Percentiles rank a stretch among this genome's conserved stretches.
Evolutionary conservation across 2,888 invertebrate genomes (phyloP).

Genomic region (Papilio protenor): DNA sequence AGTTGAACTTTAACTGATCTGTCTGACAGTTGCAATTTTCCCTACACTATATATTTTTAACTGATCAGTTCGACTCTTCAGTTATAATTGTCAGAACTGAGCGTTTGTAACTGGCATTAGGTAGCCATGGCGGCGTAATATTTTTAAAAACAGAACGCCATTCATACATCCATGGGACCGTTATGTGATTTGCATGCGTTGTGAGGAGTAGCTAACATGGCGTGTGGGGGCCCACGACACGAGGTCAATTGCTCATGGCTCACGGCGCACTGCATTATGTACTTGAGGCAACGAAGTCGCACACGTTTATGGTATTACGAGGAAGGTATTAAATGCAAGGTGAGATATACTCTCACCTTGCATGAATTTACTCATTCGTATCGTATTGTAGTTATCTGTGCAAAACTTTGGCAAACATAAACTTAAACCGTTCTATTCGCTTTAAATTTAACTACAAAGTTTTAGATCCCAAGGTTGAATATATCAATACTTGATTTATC

Average conservation of each 20-base stretch:
- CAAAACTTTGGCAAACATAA: too few relatives aligned
- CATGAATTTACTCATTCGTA: too few relatives aligned
- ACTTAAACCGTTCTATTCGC: too few relatives aligned
- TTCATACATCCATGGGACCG: conserved; percentile 14
- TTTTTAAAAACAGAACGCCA: conserved; percentile 20
- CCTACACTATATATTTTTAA: too few relatives aligned
- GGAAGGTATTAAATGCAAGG: not conserved
- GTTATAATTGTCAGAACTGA: too few relatives aligned
- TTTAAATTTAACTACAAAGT: not conserved
- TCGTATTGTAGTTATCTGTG: not conserved
- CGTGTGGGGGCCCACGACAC: conserved; percentile 5
- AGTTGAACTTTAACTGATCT: too few relatives aligned
- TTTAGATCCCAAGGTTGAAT: not conserved
- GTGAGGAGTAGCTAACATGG: not conserved
- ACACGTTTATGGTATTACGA: not conserved
- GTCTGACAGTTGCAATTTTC: too few relatives aligned
- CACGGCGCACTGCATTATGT: conserved; percentile 15
- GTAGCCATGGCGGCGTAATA: too few relatives aligned
- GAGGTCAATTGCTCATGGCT: conserved; percentile 28
- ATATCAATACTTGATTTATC: not conserved
- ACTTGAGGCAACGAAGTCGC: not conserved
- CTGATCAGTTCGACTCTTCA: too few relatives aligned
- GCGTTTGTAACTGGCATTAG: too few relatives aligned
- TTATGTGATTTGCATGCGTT: conserved; percentile 37
- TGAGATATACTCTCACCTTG: not conserved